Base-by-base conservation (phyloP, 2,113 vertebrate genomes). In the Mandrillus leucophaeus region DNA sequence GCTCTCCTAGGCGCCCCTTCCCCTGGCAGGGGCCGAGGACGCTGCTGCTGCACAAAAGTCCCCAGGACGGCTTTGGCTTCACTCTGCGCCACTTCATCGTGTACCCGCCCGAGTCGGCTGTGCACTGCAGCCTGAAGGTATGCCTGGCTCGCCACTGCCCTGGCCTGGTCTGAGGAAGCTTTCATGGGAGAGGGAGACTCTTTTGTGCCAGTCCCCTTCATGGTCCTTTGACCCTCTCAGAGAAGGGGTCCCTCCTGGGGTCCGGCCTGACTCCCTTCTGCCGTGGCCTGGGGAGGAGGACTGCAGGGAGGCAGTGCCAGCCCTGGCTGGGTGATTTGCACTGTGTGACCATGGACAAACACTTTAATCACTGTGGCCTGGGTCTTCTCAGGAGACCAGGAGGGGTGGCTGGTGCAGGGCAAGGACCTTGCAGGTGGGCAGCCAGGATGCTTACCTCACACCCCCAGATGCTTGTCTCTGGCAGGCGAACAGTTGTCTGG, bases 41-140 rank as follows among this genome's bases (percentile, higher is more conserved):
- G 0, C 98, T 99, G 98, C 98, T 99, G 96, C 99, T 99, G 95
- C 99, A 93, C 84, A 99, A 99, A 98, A 99, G 99, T 98, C 98
- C 98, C 8, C 99, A 99, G 98, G 99, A 99, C 3, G 99, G 99
- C 43, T 99, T 99, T 0, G 99, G 99, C 76, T 99, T 99, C 99
- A 99, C 99, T 11, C 98, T 99, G 11, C 99, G 99, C 14, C 99
- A 99, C 98, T 99, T 99, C 99, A 99, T 99, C 25, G 99, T 99
- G 82, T 99, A 99, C 98, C 99, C 99, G 0, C 99, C 99, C 0
- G 99, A 99, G 98, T 99, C 99, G 0, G 99, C 99, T 0, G 98
- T 99, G 97, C 99, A 99, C 98, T 98, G 98, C 95, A 98, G 98
- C 97, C 81, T 99, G 97, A 99, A 99, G 99, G 99, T 99, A 98